Conservation (phyloP, 2,797 vertebrate species). For the Crypturellus tataupa region DNA sequence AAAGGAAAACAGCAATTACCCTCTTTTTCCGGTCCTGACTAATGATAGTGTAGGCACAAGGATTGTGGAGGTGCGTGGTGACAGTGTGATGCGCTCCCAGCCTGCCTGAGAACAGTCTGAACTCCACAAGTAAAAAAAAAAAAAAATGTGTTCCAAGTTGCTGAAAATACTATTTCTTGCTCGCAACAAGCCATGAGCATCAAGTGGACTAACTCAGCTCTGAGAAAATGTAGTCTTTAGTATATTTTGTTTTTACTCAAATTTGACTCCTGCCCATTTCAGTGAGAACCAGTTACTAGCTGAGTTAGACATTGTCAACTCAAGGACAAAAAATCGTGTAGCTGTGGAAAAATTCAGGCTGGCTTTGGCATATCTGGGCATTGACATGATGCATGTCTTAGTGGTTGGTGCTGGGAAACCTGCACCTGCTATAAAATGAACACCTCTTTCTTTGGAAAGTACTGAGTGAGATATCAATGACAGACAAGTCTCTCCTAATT, state of each 20-base stretch:
- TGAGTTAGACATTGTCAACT: not conserved
- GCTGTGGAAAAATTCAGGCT: conserved; percentile 55
- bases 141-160: not conserved
- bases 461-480: conserved; percentile 26
- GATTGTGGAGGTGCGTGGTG: not conserved
- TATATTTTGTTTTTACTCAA: not conserved
- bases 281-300: not conserved
- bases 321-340: not conserved
- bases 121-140: not conserved
- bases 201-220: not conserved
- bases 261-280: accelerated
- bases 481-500: conserved; percentile 38
- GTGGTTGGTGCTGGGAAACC: conserved; percentile 47
- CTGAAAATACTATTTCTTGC: not conserved
- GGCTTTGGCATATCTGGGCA: conserved; percentile 52
- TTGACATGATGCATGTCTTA: not conserved
- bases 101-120: not conserved
- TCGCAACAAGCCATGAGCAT: not conserved
- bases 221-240: not conserved
- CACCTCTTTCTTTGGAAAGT: conserved; percentile 36
- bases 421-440: conserved; percentile 4
- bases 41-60: not conserved
- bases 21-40: not conserved
- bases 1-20: not conserved
- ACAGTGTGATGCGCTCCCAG: not conserved